phyloP scores from a whole-genome alignment of 2,113 vertebrate species.

The Cheirogaleus medius region DNA sequence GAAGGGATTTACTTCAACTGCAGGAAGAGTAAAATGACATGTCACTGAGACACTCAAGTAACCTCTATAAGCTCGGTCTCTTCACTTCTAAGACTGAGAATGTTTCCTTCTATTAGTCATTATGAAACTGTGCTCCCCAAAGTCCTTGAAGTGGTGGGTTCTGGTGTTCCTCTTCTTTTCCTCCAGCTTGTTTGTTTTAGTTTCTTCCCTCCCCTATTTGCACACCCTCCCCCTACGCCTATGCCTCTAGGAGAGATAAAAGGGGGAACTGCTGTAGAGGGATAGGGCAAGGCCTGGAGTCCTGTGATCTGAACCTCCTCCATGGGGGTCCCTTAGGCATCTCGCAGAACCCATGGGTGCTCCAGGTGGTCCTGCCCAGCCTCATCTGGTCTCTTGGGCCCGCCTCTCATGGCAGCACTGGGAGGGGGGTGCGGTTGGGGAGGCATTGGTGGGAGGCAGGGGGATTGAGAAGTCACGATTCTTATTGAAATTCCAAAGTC shows the following conservation, averaged over 20 bases:
- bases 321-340: background rate
- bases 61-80: background rate
- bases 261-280: background rate
- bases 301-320: background rate
- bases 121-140: no score
- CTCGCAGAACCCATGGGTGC: background rate
- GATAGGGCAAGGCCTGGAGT: background rate
- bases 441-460: background rate
- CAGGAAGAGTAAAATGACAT: background rate
- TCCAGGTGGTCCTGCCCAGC: background rate
- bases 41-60: background rate
- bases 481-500: background rate
- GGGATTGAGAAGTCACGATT: background rate
- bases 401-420: no score
- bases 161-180: background rate
- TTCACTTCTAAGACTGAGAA: background rate
- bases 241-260: background rate
- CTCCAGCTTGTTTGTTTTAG: background rate
- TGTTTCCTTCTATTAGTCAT: background rate
- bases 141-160: no score
- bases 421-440: no score
- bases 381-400: background rate
- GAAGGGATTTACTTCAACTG: background rate
- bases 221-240: rapidly evolving
- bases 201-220: background rate